Base-by-base conservation (phyloP, 2,113 vertebrate species). In the Apeltes quadracus region DNA sequence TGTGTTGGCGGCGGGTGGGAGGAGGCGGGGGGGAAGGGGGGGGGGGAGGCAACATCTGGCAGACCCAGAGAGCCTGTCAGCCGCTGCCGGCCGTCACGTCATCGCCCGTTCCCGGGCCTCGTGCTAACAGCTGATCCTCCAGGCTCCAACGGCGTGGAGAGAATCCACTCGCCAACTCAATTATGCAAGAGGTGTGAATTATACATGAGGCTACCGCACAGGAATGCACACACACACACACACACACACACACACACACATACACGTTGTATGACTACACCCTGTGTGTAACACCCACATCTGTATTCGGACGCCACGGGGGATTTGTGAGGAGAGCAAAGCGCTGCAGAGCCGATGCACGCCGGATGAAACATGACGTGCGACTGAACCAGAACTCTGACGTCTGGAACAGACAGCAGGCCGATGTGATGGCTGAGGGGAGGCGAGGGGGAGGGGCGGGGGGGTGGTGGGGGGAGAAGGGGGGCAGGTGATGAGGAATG, bases 151-250 rank as follows among this genome's bases (percentile, higher is more conserved):
- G 62, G 69, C 82, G 81, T 82, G 79, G 67, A 87, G 86, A 83
- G 84, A 85, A 91, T 90, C 75, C 74, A 88, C 89, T 90, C 48
- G 27, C 69, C 61, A 27, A 78, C 82, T 93, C 88, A 90, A 93
- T 93, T 91, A 93, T 93, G 91, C 72, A 93, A 81, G 75, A 85
- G 72, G 70, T 84, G 82, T 90, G 87, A 92, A 92, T 93, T 87
- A 91, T 89, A 91, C 85, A 93, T 89, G 84, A 93, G 78, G 72
- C 76, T 63, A 65, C 75, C 76, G 43, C 80, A 79, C 67, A 74
- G 62, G 67, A 85, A 81, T 74, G 78, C 67, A 84, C 72, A 84
- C 53, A 43, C 38, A 43, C 56, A 14, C 56, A 22, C 54, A 80
- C 51, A 62, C 58, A 69, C 69, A 23, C 72, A 79, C 61, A 41